Percentiles rank a stretch among this genome's conserved stretches.
These are phyloP conservation scores for Rallus crepitans DNA, from an alignment of 2,797 vertebrate genomes.

Conservation along the genomic window DNA sequence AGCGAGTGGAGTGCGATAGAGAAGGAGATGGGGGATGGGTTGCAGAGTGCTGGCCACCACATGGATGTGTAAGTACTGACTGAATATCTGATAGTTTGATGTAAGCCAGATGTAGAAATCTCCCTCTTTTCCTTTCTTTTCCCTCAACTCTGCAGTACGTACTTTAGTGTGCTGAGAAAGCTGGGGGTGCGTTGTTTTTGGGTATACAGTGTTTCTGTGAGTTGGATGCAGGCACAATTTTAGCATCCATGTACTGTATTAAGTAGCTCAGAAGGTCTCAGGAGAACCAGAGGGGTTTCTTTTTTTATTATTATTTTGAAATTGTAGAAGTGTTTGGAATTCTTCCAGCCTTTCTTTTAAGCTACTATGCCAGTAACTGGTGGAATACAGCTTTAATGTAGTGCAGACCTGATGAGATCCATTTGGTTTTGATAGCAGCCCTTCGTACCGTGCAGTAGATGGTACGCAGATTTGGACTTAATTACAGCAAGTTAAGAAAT, in stretches of 20 bases:
- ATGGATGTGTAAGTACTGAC: slow-evolving; percentile 95
- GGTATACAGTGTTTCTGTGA: slow-evolving; percentile 26
- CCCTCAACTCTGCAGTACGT: slow-evolving; percentile 15
- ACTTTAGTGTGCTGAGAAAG: background rate
- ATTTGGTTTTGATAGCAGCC: slow-evolving; percentile 54
- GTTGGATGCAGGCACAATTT: slow-evolving; percentile 44
- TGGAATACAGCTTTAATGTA: slow-evolving; percentile 61
- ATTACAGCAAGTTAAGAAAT: slow-evolving; percentile 41
- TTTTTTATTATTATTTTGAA: slow-evolving; percentile 77
- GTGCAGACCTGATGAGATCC: slow-evolving; percentile 68
- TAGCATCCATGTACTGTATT: slow-evolving; percentile 54
- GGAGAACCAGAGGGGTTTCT: slow-evolving; percentile 57
- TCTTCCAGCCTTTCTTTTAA: slow-evolving; percentile 65
- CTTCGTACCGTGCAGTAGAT: slow-evolving; percentile 26
- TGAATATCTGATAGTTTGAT: slow-evolving; percentile 76
- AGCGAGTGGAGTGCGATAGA: slow-evolving; percentile 98
- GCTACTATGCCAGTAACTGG: slow-evolving; percentile 62
- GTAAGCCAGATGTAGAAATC: slow-evolving; percentile 73
- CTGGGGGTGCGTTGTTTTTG: background rate
- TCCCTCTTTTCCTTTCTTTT: slow-evolving; percentile 55
- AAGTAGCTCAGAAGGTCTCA: slow-evolving; percentile 68
- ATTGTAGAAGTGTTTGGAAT: slow-evolving; percentile 57
- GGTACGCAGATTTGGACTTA: slow-evolving; percentile 39
- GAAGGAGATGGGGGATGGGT: slow-evolving; percentile 95
- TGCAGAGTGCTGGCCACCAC: slow-evolving; percentile 98